Evolutionary conservation across 2,797 vertebrate genomes (phyloP).

Genomic region (Tangara arthus): DNA sequence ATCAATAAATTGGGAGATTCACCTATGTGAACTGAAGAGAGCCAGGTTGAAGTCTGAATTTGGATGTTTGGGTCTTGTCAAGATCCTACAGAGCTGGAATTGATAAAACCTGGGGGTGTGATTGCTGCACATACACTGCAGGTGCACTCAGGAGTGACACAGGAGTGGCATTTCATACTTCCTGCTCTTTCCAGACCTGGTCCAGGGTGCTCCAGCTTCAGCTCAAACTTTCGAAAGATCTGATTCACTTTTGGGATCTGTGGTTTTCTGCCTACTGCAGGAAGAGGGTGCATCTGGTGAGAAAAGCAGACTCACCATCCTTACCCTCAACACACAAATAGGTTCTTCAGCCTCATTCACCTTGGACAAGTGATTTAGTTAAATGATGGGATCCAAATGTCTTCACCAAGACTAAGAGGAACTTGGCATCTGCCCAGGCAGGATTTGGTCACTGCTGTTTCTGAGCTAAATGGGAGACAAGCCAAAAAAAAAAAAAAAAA

Average conservation of each 20-base stretch:
- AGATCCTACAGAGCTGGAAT: neutral
- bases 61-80: neutral
- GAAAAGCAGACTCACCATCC: rapidly evolving
- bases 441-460: neutral
- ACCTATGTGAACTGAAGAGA: neutral
- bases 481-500: neutral
- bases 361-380: neutral
- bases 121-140: neutral
- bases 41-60: neutral
- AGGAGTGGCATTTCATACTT: neutral
- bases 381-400: neutral
- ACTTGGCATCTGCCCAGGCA: neutral
- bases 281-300: neutral
- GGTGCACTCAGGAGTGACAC: neutral
- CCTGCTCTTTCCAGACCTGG: neutral
- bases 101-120: neutral
- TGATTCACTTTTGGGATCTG: neutral
- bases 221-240: neutral
- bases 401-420: neutral
- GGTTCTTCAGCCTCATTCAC: neutral
- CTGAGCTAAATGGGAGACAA: neutral
- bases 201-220: neutral
- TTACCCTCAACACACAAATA: neutral
- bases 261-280: neutral
- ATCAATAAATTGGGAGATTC: neutral